Conservation (phyloP, 2,888 invertebrate genomes). For the Cheilosia soror region DNA sequence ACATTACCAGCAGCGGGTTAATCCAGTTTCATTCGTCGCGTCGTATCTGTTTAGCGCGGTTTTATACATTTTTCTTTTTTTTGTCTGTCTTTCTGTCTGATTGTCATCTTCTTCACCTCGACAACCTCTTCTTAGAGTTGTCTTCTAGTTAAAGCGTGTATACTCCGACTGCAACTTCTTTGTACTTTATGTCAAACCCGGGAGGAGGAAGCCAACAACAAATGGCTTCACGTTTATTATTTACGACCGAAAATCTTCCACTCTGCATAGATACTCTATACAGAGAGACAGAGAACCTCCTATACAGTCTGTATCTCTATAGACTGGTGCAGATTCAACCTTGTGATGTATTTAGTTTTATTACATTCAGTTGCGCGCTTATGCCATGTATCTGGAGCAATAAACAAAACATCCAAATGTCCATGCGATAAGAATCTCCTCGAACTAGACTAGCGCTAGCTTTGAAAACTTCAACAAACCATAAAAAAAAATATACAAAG, state of each 20-base stretch:
- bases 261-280: neutral
- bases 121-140: slow-evolving; percentile 36
- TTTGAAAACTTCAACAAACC: slow-evolving; percentile 51
- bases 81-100: slow-evolving; percentile 45
- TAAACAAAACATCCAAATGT: slow-evolving; percentile 75
- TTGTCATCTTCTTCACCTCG: slow-evolving; percentile 65
- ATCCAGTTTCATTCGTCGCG: slow-evolving; percentile 64
- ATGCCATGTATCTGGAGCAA: slow-evolving; percentile 74
- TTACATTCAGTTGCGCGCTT: slow-evolving; percentile 70
- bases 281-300: neutral
- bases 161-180: slow-evolving; percentile 55
- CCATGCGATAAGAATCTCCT: slow-evolving; percentile 65
- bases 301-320: neutral
- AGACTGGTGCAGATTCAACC: slow-evolving; percentile 38
- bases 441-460: slow-evolving; percentile 51
- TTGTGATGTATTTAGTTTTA: slow-evolving; percentile 74
- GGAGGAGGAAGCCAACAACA: slow-evolving; percentile 64
- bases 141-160: slow-evolving; percentile 11
- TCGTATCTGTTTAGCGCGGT: slow-evolving; percentile 42
- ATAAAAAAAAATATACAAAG: slow-evolving; percentile 2
- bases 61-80: slow-evolving; percentile 15
- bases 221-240: slow-evolving; percentile 75
- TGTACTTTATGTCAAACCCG: slow-evolving; percentile 62
- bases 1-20: slow-evolving; percentile 63
- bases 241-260: slow-evolving; percentile 68